Percentiles rank a stretch among this genome's conserved stretches.
phyloP scores from a whole-genome alignment of 2,888 invertebrate species.

The Antheraea assamensis region DNA sequence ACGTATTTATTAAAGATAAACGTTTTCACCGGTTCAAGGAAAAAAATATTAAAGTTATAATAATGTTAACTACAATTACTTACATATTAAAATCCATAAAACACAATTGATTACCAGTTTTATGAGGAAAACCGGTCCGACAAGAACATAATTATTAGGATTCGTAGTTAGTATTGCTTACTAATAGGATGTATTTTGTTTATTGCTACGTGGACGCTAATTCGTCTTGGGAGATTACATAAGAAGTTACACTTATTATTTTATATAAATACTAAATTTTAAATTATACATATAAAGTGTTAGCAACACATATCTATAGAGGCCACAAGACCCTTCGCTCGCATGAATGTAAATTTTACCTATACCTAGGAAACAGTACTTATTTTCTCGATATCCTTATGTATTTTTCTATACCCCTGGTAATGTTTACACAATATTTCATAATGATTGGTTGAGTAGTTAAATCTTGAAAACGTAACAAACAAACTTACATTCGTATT shows the following conservation, averaged over 20 bases:
- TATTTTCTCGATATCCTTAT: no score
- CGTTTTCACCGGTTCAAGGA: constrained; percentile 2
- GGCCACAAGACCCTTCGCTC: no score
- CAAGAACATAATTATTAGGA: constrained; percentile 33
- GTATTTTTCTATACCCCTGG: no score
- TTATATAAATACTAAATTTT: neutral
- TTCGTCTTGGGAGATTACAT: constrained; percentile 8
- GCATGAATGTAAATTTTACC: no score
- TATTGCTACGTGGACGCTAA: constrained; percentile 16
- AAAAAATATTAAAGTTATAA: constrained; percentile 32
- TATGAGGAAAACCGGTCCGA: constrained; percentile 31
- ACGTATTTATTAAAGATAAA: neutral
- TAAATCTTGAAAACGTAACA: no score
- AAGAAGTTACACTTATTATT: constrained; percentile 4
- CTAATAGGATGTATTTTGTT: constrained; percentile 25
- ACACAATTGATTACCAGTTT: constrained; percentile 39
- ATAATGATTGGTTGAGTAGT: no score
- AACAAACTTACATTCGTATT: no score
- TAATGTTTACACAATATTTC: no score
- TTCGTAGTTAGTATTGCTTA: constrained; percentile 27
- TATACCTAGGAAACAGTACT: no score
- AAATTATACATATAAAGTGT: neutral
- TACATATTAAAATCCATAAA: constrained; percentile 23
- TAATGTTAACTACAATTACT: constrained; percentile 32
- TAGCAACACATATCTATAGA: no score